phyloP scores from a whole-genome alignment of 2,113 vertebrate species.

The Sturnira hondurensis region DNA sequence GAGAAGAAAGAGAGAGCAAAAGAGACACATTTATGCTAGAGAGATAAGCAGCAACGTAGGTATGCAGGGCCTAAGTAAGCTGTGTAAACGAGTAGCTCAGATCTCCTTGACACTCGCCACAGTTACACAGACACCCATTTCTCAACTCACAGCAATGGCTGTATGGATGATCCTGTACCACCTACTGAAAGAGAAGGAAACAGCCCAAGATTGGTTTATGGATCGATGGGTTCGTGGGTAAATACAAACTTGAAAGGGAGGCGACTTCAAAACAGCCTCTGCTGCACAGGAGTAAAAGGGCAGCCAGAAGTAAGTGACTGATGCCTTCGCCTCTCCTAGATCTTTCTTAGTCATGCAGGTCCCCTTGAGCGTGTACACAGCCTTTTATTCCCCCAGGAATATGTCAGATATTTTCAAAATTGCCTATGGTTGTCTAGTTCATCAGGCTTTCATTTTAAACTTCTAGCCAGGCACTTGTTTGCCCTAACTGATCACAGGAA shows the following conservation, averaged over 20 bases:
- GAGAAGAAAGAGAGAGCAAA: too few species aligned
- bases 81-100: neutral
- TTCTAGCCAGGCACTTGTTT: neutral
- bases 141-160: neutral
- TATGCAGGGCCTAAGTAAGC: neutral
- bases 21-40: too few species aligned
- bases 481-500: neutral
- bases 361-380: neutral
- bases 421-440: neutral
- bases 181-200: neutral
- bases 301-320: neutral
- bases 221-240: neutral
- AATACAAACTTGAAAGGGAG: neutral
- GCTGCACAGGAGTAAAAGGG: neutral
- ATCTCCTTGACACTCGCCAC: neutral
- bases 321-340: neutral
- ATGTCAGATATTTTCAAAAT: neutral
- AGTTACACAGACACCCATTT: neutral
- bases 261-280: neutral
- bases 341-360: neutral
- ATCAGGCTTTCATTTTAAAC: neutral
- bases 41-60: too few species aligned
- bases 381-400: neutral
- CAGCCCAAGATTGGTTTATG: neutral
- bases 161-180: too few species aligned